Percentiles rank a stretch among this genome's conserved stretches.
These are phyloP conservation scores for Falco columbarius DNA, from an alignment of 2,797 vertebrate genomes.

Conservation along the genomic window DNA sequence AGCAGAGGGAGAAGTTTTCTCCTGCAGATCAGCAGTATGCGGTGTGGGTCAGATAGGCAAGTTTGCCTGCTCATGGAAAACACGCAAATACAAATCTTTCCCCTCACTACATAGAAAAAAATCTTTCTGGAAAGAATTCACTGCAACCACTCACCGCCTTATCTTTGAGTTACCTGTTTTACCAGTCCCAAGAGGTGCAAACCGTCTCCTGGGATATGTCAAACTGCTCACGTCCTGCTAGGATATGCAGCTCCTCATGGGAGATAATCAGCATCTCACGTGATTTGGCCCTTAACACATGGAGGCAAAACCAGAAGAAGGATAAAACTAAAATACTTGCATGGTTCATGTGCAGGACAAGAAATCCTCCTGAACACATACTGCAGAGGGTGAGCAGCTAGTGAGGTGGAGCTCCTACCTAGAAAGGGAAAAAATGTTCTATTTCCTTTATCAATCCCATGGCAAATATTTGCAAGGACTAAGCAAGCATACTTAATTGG, in stretches of 20 bases:
- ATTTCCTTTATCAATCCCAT: constrained; percentile 30
- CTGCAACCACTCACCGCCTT: not conserved
- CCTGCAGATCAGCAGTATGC: not conserved
- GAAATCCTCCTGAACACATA: not conserved
- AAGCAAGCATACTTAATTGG: constrained; percentile 69
- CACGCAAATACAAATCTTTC: not conserved
- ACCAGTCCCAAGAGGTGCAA: not conserved
- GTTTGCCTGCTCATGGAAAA: not conserved
- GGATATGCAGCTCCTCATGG: not conserved
- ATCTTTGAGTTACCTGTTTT: not conserved
- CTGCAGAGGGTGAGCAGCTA: not conserved
- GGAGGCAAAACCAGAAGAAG: not conserved
- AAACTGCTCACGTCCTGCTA: not conserved
- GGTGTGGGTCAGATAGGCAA: not conserved
- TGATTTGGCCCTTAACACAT: not conserved
- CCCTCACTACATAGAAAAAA: not conserved
- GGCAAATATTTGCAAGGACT: constrained; percentile 62
- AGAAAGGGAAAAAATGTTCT: not conserved
- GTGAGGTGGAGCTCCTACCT: not conserved
- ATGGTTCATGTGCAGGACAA: not conserved
- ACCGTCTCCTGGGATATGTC: not conserved
- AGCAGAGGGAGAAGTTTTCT: not conserved
- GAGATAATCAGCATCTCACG: not conserved
- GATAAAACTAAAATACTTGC: not conserved
- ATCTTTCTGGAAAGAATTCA: not conserved